These are phyloP conservation scores for Phalacrocorax aristotelis DNA, from an alignment of 2,113 vertebrate species.

Conservation along the genomic window DNA sequence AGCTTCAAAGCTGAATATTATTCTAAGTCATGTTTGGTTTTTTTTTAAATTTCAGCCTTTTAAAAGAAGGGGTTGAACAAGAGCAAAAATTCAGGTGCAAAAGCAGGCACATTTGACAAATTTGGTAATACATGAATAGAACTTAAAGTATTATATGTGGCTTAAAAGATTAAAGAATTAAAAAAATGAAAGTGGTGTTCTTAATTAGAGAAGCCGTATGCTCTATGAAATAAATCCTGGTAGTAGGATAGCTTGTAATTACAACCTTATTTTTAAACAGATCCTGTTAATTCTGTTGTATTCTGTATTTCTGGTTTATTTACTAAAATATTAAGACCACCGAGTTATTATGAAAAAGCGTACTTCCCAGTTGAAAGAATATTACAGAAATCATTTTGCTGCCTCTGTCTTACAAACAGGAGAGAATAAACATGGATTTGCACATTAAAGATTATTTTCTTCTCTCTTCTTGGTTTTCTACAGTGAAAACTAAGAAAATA, in stretches of 20 bases:
- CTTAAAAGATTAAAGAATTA: constrained; percentile 49
- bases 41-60: neutral
- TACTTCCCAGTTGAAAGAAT: neutral
- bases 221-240: constrained; percentile 1
- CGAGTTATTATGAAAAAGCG: neutral
- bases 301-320: neutral
- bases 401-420: neutral
- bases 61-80: neutral
- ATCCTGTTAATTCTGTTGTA: neutral
- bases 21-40: neutral
- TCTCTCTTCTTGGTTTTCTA: neutral
- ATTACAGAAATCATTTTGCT: neutral
- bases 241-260: neutral
- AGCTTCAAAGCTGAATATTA: neutral
- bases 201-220: constrained; percentile 42
- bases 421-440: neutral
- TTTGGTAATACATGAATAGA: constrained; percentile 12
- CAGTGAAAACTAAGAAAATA: neutral
- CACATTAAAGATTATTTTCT: neutral
- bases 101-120: neutral
- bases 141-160: neutral
- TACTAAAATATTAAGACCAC: neutral
- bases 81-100: neutral
- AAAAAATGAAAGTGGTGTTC: constrained; percentile 9
- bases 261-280: constrained; percentile 6